Conservation (phyloP, 1,140 invertebrate species). For the Arctopsyche grandis region DNA sequence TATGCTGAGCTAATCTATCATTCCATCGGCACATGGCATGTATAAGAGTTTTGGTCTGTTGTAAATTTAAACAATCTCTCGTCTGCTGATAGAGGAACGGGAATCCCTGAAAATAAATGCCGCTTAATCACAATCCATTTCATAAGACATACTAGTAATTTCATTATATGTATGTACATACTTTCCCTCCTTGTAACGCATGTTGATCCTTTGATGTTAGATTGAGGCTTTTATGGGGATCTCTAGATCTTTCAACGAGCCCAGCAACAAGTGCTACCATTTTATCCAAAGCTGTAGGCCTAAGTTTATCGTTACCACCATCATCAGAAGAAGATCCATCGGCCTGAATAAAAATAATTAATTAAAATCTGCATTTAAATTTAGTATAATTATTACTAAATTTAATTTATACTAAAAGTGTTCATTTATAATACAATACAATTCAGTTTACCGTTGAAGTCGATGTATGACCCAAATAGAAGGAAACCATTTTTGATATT, state of each 20-base stretch:
- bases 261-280: conserved; percentile 92
- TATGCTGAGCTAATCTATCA: conserved; percentile 84
- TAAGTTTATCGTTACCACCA: conserved; percentile 73
- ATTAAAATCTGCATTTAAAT: not conserved
- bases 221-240: conserved; percentile 77
- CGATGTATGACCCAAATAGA: conserved; percentile 85
- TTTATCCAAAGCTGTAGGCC: conserved; percentile 92
- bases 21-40: conserved; percentile 92
- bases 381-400: no score
- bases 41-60: conserved; percentile 91
- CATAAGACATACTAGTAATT: not conserved
- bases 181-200: conserved; percentile 86
- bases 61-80: conserved; percentile 89
- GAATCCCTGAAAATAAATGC: conserved; percentile 75
- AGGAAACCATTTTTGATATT: conserved; percentile 89
- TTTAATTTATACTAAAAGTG: conserved; percentile 3
- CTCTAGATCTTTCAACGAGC: conserved; percentile 87
- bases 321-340: conserved; percentile 76
- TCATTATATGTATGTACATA: conserved; percentile 56
- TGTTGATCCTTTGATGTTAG: conserved; percentile 82
- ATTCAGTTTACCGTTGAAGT: conserved; percentile 57
- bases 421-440: not conserved
- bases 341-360: conserved; percentile 52
- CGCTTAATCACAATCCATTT: conserved; percentile 38
- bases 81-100: conserved; percentile 95